Conservation (phyloP, 2,113 vertebrate species). For the Microcebus griseorufus region DNA sequence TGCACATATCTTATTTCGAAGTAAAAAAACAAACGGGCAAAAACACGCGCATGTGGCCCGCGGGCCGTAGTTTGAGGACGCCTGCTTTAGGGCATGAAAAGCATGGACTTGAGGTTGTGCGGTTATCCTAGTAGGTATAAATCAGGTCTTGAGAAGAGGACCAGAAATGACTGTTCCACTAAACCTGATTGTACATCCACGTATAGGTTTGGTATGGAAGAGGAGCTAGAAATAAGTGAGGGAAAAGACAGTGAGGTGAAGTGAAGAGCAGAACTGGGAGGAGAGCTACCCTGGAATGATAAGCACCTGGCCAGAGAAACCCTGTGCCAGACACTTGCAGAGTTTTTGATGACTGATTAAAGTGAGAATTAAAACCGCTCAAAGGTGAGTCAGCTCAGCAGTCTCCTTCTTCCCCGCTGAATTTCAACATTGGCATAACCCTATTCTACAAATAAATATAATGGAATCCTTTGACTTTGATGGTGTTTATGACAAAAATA, state of each 20-base stretch:
- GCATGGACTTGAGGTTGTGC: neutral
- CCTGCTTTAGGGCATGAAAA: neutral
- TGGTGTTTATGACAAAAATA: constrained; percentile 18
- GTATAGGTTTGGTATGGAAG: neutral
- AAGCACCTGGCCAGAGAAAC: neutral
- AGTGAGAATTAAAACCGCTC: constrained; percentile 31
- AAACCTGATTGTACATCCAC: neutral
- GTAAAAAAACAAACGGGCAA: too few species aligned
- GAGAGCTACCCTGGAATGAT: neutral
- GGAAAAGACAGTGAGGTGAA: neutral
- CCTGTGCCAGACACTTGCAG: neutral
- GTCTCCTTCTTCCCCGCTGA: neutral
- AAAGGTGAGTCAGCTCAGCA: neutral
- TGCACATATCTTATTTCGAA: too few species aligned
- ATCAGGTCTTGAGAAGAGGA: constrained; percentile 38
- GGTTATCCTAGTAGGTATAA: neutral
- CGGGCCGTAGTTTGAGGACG: too few species aligned
- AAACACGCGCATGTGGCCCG: too few species aligned
- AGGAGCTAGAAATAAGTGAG: neutral
- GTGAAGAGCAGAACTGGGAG: neutral
- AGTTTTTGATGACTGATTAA: neutral
- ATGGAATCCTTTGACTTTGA: neutral
- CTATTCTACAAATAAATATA: constrained; percentile 19
- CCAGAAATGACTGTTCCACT: neutral
- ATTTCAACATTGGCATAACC: neutral